Percentiles rank a stretch among this genome's conserved stretches.
phyloP scores from a whole-genome alignment of 2,113 vertebrate species.

The Bombycilla garrulus region DNA sequence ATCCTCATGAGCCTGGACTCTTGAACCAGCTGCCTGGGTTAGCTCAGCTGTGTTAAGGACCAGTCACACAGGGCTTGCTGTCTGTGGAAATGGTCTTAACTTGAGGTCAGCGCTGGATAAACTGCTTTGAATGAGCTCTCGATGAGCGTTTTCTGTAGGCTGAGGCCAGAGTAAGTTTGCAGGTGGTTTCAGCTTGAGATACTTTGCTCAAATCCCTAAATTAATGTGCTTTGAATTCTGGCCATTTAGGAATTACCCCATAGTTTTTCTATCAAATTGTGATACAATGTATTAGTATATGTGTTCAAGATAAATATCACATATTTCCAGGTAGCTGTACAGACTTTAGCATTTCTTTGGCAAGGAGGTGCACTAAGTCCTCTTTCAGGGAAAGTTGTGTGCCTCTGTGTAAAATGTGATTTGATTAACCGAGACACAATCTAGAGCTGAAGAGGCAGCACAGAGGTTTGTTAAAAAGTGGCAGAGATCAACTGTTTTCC shows the following conservation, averaged over 20 bases:
- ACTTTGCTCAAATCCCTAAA: not conserved
- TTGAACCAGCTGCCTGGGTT: not conserved
- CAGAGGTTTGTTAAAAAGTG: not conserved
- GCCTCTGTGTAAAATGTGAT: not conserved
- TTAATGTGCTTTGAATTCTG: not conserved
- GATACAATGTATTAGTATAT: not conserved
- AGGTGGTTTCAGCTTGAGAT: not conserved
- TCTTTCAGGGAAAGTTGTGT: not conserved
- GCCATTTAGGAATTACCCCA: not conserved
- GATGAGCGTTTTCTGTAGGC: not conserved
- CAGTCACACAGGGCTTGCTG: not conserved
- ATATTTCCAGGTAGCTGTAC: not conserved
- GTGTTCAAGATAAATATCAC: not conserved
- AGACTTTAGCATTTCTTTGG: not conserved
- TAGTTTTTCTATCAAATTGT: not conserved
- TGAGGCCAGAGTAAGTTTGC: not conserved
- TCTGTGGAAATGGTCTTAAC: not conserved
- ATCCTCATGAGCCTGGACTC: not conserved
- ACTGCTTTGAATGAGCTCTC: not conserved
- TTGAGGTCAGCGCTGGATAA: not conserved
- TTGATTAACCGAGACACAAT: not conserved
- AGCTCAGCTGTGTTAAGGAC: not conserved
- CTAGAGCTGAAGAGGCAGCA: not conserved
- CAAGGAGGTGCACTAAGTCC: not conserved
- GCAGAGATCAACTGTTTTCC: not conserved